Percentiles rank a stretch among this genome's conserved stretches.
Conservation (phyloP, 2,797 vertebrate genomes). For the Lacerta agilis region DNA sequence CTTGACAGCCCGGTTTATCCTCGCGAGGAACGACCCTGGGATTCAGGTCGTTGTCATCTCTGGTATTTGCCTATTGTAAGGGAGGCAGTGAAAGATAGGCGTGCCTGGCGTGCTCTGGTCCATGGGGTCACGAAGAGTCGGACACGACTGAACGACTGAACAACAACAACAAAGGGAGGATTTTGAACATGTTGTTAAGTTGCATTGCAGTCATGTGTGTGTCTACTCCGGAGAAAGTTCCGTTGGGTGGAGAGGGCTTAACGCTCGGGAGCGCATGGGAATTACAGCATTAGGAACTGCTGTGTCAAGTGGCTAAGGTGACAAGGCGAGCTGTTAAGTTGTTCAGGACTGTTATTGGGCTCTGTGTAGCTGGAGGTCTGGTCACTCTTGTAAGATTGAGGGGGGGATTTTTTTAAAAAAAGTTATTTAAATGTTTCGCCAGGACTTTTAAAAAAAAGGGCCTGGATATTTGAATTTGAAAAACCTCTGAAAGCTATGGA, state of each 20-base stretch:
- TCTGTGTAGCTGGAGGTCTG: background rate
- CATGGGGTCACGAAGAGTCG: too few relatives aligned
- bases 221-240: too few relatives aligned
- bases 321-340: background rate
- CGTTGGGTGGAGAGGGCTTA: background rate
- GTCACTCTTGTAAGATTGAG: background rate
- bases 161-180: too few relatives aligned
- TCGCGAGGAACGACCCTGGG: background rate
- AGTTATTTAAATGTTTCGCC: too few relatives aligned
- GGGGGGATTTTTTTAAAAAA: fast-evolving
- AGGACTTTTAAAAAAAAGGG: background rate
- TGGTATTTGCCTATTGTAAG: background rate
- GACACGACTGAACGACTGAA: too few relatives aligned
- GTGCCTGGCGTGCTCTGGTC: too few relatives aligned
- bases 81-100: too few relatives aligned
- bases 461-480: background rate
- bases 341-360: background rate
- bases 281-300: background rate
- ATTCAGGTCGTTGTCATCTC: background rate
- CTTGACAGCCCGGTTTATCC: background rate
- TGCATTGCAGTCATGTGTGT: too few relatives aligned
- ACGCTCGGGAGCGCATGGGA: background rate
- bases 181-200: too few relatives aligned
- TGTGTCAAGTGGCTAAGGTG: background rate
- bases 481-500: background rate